Percentiles rank a stretch among this genome's conserved stretches.
Evolutionary conservation across 2,888 invertebrate genomes (phyloP).

Genomic region (Pyrrhia umbra): DNA sequence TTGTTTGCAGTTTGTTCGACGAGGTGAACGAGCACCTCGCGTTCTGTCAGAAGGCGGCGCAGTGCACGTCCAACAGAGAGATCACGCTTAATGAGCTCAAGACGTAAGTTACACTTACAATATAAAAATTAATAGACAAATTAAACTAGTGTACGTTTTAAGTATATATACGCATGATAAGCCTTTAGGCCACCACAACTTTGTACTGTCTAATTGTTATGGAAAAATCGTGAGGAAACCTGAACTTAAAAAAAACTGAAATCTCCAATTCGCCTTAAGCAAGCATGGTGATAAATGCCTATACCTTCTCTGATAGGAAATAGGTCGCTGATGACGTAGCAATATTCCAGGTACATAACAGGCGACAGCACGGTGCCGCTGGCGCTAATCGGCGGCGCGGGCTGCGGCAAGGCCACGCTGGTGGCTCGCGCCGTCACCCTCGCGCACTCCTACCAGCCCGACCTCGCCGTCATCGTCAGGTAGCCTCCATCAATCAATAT

Average conservation of each 20-base stretch:
- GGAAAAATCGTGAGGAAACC: no score
- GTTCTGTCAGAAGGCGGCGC: conserved; percentile 93
- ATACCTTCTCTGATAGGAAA: no score
- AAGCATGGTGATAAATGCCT: no score
- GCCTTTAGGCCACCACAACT: no score
- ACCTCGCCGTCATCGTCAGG: conserved; percentile 89
- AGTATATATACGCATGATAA: no score
- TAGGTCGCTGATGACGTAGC: neutral
- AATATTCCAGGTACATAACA: conserved; percentile 90
- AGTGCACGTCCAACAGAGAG: conserved; percentile 93
- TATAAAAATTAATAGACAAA: no score
- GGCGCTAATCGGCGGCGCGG: conserved; percentile 94
- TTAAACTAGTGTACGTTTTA: no score
- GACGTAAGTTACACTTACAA: conserved; percentile 87
- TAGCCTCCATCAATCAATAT: conserved; percentile 56
- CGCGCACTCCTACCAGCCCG: conserved; percentile 91
- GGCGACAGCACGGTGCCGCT: conserved; percentile 91
- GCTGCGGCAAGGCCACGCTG: conserved; percentile 95
- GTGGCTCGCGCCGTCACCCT: conserved; percentile 93
- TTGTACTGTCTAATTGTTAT: no score
- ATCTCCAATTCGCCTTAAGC: no score
- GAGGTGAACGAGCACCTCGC: conserved; percentile 93
- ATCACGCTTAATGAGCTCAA: conserved; percentile 92
- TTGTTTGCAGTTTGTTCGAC: conserved; percentile 88
- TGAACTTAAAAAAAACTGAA: no score